phyloP scores from a whole-genome alignment of 2,113 vertebrate genomes.

The Parus major region DNA sequence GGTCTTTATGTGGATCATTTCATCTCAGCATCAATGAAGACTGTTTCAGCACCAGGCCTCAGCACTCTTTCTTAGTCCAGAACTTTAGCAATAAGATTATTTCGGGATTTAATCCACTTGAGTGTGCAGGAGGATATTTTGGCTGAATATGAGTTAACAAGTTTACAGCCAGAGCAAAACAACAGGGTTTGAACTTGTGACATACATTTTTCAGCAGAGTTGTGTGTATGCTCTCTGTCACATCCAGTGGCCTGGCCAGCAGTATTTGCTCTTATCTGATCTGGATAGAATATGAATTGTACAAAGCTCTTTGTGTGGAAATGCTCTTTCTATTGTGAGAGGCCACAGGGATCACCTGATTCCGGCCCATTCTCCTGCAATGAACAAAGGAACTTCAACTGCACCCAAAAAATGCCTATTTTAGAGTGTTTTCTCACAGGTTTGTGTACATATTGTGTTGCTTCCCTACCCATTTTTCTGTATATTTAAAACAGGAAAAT shows the following conservation, averaged over 20 bases:
- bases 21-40: neutral
- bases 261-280: constrained; percentile 40
- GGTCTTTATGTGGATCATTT: neutral
- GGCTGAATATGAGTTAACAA: neutral
- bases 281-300: constrained; percentile 3
- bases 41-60: neutral
- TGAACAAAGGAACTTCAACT: neutral
- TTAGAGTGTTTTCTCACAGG: neutral
- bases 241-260: neutral
- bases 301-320: constrained; percentile 19
- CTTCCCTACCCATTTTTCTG: neutral
- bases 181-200: neutral
- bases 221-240: neutral
- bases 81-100: neutral
- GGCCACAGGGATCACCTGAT: neutral
- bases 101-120: neutral
- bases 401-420: neutral
- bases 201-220: neutral
- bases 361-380: neutral
- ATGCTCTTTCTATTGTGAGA: constrained; percentile 21
- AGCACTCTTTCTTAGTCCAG: neutral
- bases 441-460: neutral
- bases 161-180: neutral
- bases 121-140: neutral
- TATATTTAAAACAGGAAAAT: constrained; percentile 83